Conservation (phyloP, 2,113 vertebrate genomes). For the Stigmatopora nigra region DNA sequence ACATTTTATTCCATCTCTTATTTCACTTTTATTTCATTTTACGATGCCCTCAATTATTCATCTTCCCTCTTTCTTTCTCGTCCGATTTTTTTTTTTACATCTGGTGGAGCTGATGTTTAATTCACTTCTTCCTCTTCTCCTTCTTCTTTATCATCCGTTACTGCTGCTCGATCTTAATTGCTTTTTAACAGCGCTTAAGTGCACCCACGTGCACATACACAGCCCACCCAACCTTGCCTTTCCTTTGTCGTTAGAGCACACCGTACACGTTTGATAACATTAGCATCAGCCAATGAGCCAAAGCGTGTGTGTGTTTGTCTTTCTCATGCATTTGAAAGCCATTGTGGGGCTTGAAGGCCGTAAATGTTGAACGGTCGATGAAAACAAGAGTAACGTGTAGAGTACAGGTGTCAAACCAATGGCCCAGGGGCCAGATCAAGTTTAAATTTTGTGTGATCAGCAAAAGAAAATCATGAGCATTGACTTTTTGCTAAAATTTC, state of each 20-base stretch:
- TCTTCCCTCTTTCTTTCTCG: constrained; percentile 42
- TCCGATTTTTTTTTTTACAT: constrained; percentile 63
- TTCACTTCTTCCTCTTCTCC: constrained; percentile 52
- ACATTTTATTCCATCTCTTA: constrained; percentile 65
- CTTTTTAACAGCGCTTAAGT: constrained; percentile 58
- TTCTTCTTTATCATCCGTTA: constrained; percentile 26
- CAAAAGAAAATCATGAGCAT: too few species aligned
- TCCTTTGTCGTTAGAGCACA: constrained; percentile 45
- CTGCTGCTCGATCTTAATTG: constrained; percentile 56
- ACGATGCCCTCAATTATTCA: constrained; percentile 66
- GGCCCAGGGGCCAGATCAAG: too few species aligned
- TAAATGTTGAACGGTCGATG: constrained; percentile 38
- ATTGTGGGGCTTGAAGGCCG: constrained; percentile 46
- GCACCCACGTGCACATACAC: constrained; percentile 31
- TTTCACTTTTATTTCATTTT: constrained; percentile 63
- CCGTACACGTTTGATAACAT: constrained; percentile 57
- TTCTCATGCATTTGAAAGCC: constrained; percentile 28
- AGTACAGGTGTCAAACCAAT: too few species aligned
- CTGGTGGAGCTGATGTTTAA: constrained; percentile 64
- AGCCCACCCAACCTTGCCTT: neutral
- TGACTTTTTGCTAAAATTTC: too few species aligned
- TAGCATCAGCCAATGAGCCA: constrained; percentile 62
- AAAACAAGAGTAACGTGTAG: constrained; percentile 34
- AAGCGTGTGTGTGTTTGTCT: constrained; percentile 28
- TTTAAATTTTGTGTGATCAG: too few species aligned